Base-by-base conservation (phyloP, 2,797 vertebrate genomes). In the Ctenochaetus hawaiiensis region DNA sequence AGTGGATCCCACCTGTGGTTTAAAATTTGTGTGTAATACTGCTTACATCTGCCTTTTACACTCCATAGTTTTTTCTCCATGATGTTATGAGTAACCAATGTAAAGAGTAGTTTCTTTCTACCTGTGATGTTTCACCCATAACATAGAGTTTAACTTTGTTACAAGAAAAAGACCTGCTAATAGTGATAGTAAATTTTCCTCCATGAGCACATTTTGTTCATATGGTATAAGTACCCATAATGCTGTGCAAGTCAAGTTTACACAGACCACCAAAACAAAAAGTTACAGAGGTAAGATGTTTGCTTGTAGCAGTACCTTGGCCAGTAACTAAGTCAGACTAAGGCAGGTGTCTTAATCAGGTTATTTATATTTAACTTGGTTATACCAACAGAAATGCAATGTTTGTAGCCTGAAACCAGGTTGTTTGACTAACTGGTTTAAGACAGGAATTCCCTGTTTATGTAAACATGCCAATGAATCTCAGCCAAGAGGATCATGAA, bases 341-440 rank as follows among this genome's bases (percentile, higher is more conserved):
- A 60, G 37, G 17, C 72, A 60, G 43, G 43, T 68, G 34, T 76
- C 72, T 51, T 43, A 43, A 64, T 78, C 56, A 13, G 23, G 44
- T 74, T 78, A 68, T 52, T 22, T 18, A 12, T 17, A 20, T n/a
- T 53, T 47, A 58, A 49, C 26, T 44, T 17, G 37, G 47, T 63
- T 20, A 52, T 63, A 52, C 53, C 34, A 76, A 23, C 49, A 52
- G 16, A 52, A 58, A 62, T 37, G 13, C 22, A 16, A 14, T 53
- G 53, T 53, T 73, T 34, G 39, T 58, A 43, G 22, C 2, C 58
- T 72, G 53, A 73, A 72, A 64, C 22, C 70, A 1, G 5, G 2
- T 74, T n/a, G 45, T 85, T 65, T 73, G 56, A 71, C 34, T 34
- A 64, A 77, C 60, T 58, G 61, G 77, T 76, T 86, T 75, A 30